These are phyloP conservation scores for Propithecus deckenii DNA, from an alignment of 2,797 vertebrate genomes.

Conservation along the genomic window DNA sequence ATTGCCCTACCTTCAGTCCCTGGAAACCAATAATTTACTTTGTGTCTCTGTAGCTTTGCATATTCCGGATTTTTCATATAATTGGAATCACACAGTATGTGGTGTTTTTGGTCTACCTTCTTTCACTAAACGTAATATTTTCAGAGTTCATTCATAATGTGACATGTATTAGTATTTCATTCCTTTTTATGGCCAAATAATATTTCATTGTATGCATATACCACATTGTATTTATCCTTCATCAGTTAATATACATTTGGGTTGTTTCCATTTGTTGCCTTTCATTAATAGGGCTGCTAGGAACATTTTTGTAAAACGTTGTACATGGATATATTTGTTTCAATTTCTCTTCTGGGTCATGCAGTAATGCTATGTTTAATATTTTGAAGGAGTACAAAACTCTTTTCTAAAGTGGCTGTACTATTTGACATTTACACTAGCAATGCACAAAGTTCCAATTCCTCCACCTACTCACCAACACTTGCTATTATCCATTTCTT, in stretches of 20 bases:
- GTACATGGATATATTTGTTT: neutral
- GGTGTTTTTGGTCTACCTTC: neutral
- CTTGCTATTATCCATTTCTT: too few relatives aligned
- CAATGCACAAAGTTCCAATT: too few relatives aligned
- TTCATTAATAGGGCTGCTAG: neutral
- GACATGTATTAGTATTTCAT: neutral
- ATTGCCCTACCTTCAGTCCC: neutral
- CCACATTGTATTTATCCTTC: neutral
- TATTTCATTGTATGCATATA: neutral
- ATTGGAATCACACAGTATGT: neutral
- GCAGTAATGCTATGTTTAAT: neutral
- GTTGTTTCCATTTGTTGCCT: neutral
- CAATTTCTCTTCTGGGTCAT: neutral
- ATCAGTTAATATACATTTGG: neutral
- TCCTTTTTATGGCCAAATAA: neutral
- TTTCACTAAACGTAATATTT: neutral
- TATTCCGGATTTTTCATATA: neutral
- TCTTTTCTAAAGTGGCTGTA: too few relatives aligned
- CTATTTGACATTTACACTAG: too few relatives aligned
- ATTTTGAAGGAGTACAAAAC: too few relatives aligned
- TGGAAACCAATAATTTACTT: neutral
- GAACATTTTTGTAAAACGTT: neutral
- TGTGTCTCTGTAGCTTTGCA: neutral
- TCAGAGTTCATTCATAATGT: neutral
- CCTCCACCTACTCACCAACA: too few relatives aligned